Evolutionary conservation across 2,797 vertebrate species (phyloP).

Genomic region (Brachyrhaphis roseni): DNA sequence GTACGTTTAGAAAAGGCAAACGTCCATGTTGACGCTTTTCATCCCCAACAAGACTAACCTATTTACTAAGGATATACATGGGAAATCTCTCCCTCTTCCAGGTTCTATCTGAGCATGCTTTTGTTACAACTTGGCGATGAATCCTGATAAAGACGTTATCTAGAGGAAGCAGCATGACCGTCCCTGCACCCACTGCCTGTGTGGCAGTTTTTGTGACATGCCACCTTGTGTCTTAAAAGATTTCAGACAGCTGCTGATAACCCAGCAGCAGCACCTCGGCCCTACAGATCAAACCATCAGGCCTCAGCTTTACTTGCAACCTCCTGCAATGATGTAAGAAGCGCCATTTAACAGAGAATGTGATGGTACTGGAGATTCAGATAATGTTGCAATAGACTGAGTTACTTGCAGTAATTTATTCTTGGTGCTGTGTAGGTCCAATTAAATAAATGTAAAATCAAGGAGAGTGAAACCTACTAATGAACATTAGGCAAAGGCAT

Average conservation of each 20-base stretch:
- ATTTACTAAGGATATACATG: background rate
- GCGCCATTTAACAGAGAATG: constrained; percentile 22
- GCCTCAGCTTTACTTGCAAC: constrained; percentile 27
- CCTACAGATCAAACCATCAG: constrained; percentile 68
- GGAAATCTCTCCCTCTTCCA: constrained; percentile 7
- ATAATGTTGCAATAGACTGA: background rate
- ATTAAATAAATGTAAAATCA: background rate
- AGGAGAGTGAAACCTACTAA: background rate
- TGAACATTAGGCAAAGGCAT: background rate
- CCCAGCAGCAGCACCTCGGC: constrained; percentile 32
- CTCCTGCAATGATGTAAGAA: constrained; percentile 17
- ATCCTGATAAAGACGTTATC: constrained; percentile 69
- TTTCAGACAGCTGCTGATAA: constrained; percentile 68
- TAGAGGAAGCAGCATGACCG: constrained; percentile 46
- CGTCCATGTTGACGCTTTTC: background rate
- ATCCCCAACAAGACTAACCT: constrained; percentile 4
- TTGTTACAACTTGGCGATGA: constrained; percentile 58
- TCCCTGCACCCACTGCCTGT: background rate
- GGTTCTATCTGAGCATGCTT: constrained; percentile 19
- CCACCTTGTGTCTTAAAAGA: constrained; percentile 58
- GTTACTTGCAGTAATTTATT: background rate
- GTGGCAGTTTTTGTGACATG: constrained; percentile 44
- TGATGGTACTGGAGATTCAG: constrained; percentile 25
- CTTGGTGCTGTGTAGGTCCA: background rate
- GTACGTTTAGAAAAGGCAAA: background rate